These are phyloP conservation scores for Folsomia candida DNA, from an alignment of 2,888 invertebrate genomes.

Conservation along the genomic window DNA sequence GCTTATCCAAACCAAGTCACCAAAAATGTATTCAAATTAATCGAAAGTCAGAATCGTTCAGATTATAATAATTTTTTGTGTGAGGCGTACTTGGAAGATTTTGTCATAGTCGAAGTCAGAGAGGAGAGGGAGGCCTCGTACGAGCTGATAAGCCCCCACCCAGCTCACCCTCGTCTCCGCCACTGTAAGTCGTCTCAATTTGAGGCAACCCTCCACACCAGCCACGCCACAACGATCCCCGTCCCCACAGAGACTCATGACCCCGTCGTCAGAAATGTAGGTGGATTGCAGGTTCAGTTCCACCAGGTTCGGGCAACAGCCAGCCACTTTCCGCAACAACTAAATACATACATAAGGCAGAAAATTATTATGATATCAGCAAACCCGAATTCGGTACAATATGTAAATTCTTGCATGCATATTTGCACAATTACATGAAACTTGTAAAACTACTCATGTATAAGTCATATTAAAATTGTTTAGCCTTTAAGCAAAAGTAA, in stretches of 20 bases:
- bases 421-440: not conserved
- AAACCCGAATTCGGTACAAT: not conserved
- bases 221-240: conserved; percentile 31
- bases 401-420: not conserved
- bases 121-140: conserved; percentile 52
- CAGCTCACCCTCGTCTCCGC: conserved; percentile 52
- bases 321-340: conserved; percentile 52
- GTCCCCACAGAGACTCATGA: conserved; percentile 51
- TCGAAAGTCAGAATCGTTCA: no score
- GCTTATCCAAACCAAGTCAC: no score
- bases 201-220: conserved; percentile 49
- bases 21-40: no score
- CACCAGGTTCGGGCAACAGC: conserved; percentile 51
- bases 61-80: no score
- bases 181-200: conserved; percentile 51
- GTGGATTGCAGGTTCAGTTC: conserved; percentile 53
- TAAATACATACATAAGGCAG: conserved; percentile 29
- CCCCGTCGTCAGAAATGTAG: conserved; percentile 52
- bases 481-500: no score
- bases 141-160: conserved; percentile 51
- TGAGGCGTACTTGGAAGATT: conserved; percentile 52
- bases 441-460: not conserved
- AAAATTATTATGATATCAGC: not conserved
- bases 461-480: no score
- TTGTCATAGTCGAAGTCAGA: conserved; percentile 53